Evolutionary conservation across 2,888 invertebrate species (phyloP), one percentile per base, ranked within the genome.

Genomic region (Baccha elongata): DNA sequence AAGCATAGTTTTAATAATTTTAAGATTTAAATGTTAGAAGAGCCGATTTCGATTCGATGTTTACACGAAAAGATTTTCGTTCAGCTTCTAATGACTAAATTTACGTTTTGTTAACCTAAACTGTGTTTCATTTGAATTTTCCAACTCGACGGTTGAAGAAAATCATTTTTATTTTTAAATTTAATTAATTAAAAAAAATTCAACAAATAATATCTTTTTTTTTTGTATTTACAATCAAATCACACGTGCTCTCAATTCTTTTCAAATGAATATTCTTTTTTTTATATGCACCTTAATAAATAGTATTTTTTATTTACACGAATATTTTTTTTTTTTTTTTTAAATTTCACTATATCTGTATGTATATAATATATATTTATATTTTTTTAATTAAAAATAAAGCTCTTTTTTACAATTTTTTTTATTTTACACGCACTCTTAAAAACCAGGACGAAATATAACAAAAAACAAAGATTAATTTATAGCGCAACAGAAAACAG

Each of bases 201-300:
- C 8, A 17, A 23, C 19, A 68, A 55, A 32, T 48, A 40, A 65
- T 60, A 58, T 46, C 32, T 29, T 53, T 60, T 62, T 26, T 80
- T 65, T 85, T 65, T 78, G 74, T 86, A 86, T 86, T 85, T 86
- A 86, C 86, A 86, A 80, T 87, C 87, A 86, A 87, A 86, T 87
- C 87, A 87, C 87, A 85, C 86, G 86, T 86, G 86, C 86, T 86
- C 86, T 86, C 85, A 86, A 86, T 86, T 86, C 75, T 75, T 64
- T 69, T 75, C 71, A 53, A 75, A 75, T 53, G 52, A 60, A 65
- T 86, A 86, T 86, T 75, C 76, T 79, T 78, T 81, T 84, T 78
- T 75, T 81, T 84, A 64, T 75, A 73, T 4, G 21, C 86, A 85
- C 58, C 84, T 80, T 84, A 85, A 64, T 62, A 7, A 29, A 74